Evolutionary conservation across 2,113 vertebrate genomes (phyloP).

Genomic region (Lophura nycthemera): DNA sequence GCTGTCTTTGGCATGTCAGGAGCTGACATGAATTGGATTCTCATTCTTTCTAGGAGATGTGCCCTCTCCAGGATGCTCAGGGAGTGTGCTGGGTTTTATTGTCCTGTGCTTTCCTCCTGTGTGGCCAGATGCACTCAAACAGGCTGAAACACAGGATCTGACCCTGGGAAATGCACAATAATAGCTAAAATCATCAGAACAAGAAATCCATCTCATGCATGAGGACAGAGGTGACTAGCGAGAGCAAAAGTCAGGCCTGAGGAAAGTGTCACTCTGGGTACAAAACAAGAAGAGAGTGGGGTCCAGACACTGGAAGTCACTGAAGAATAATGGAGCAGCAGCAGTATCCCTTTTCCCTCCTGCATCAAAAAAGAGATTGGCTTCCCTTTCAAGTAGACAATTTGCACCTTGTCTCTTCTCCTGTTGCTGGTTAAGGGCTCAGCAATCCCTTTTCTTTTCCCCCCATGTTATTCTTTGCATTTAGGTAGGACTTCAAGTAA

Average conservation of each 20-base stretch:
- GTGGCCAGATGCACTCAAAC: not conserved
- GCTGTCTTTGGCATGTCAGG: not conserved
- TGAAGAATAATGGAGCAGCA: fast-evolving
- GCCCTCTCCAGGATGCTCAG: not conserved
- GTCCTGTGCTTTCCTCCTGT: not conserved
- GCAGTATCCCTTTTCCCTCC: not conserved
- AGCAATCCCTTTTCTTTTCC: not conserved
- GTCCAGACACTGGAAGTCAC: not conserved
- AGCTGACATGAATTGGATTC: not conserved
- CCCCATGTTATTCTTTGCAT: not conserved
- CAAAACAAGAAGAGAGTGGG: not conserved
- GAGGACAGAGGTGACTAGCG: not conserved
- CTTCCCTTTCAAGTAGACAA: not conserved
- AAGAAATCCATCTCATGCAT: not conserved
- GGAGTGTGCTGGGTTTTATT: not conserved
- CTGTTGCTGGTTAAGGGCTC: not conserved
- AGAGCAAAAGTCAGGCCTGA: not conserved
- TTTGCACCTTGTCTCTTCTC: not conserved
- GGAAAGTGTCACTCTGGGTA: not conserved
- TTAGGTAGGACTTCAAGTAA: not conserved
- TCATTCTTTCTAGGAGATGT: not conserved
- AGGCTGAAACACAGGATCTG: not conserved
- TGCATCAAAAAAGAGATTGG: not conserved
- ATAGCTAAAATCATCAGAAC: not conserved
- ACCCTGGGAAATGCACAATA: not conserved